Base-by-base conservation (phyloP, 2,888 invertebrate species). In the Hirtodrosophila confusa region DNA sequence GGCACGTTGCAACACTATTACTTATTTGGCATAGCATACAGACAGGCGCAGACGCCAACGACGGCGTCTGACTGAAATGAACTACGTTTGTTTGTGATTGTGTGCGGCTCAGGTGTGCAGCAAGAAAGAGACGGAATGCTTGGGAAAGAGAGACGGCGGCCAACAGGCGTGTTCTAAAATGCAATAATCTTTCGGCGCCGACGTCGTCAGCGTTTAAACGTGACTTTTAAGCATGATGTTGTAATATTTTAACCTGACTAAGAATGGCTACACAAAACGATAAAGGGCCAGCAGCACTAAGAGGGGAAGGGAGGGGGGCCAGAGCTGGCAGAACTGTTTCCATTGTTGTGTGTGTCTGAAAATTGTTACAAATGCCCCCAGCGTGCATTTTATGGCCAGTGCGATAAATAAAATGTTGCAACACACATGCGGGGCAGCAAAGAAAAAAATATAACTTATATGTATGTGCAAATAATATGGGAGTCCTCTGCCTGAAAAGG, bases 1-100 rank as follows among this genome's bases (percentile, higher is more conserved):
- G 80, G 86, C 90, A 89, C 89, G 89, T 89, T 89, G 90, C 89
- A 90, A 80, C 84, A 79, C 88, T 88, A 86, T 89, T 89, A 88
- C 83, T 89, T 86, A 86, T 87, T 80, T 78, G 69, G 73, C 69
- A 69, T 63, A 57, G 67, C 83, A 54, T 60, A 65, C 74, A 75
- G 80, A 77, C 75, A 84, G 77, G 51, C 66, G 55, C 62, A 56
- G 66, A 72, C 83, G 67, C 60, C 61, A 63, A 70, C 63, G 45
- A 51, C 56, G 41, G 29, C 40, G 61, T 67, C 69, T 64, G 69
- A 53, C 67, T 69, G 83, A 78, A 82, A 75, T 78, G 73, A 82
- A 85, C 79, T 85, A 79, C 86, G 74, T 78, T 82, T 74, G 73
- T 77, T 74, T 82, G 75, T 74, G 77, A 70, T 78, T 80, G 67